Evolutionary conservation across 2,797 vertebrate genomes (phyloP), one percentile per base, ranked within the genome.

Genomic region (Hephaestus fuliginosus): DNA sequence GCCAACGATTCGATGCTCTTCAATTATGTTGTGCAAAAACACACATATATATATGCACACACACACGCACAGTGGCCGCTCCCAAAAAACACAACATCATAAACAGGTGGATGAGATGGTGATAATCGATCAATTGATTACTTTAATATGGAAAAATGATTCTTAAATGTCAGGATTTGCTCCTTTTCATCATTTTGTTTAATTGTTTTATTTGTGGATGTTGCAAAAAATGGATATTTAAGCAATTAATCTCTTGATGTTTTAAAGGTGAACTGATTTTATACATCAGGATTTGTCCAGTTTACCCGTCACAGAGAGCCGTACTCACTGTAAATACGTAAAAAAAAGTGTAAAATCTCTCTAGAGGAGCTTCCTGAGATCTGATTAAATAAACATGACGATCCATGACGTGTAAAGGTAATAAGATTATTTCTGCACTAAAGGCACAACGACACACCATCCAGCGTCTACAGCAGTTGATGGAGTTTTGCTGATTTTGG

Each of bases 1-100:
- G 48, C 62, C 76, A 69, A 9, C 11, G n/a, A 61, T 60, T 30
- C 13, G 13, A 6, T 4, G 43, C 64, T 58, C 71, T 14, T 67
- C 39, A 74, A 14, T 58, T 58, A 63, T 20, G 49, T 43, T 20
- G 11, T 30, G 43, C n/a, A 10, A 1, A 28, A 15, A 18, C 25
- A 41, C 17, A 56, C 33, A 8, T 14, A 46, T 20, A 58, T 8
- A 64, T 28, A 53, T 36, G 39, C 67, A 30, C 68, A 49, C 48
- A 52, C 55, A 43, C 7, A 51, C 33, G 36, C 55, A 36, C 44
- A 33, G 13, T 3, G 20, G 36, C 4, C 20, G 28, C 28, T 25
- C 15, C 33, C 8, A 17, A 49, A 22, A 43, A 33, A 33, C 63
- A 65, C 11, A 20, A 5, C 2, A 18, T 43, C 33, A 17, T 13